phyloP scores from a whole-genome alignment of 2,797 vertebrate genomes.

The Echeneis naucrates region DNA sequence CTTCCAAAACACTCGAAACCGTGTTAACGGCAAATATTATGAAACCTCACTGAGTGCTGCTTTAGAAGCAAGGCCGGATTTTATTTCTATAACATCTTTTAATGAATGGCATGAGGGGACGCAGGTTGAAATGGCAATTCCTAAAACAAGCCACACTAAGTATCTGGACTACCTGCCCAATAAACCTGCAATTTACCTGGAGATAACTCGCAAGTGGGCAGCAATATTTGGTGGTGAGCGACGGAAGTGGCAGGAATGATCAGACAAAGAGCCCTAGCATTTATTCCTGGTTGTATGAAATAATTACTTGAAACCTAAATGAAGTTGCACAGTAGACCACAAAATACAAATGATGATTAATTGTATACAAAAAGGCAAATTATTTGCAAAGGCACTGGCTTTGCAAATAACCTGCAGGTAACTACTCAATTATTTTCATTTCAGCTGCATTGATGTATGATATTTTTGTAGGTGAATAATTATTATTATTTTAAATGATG shows the following conservation, averaged over 20 bases:
- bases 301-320: slow-evolving; percentile 10
- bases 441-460: slow-evolving; percentile 21
- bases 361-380: slow-evolving; percentile 27
- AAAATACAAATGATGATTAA: slow-evolving; percentile 36
- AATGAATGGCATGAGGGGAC: slow-evolving; percentile 99
- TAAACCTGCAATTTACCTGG: slow-evolving; percentile 91
- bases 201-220: slow-evolving; percentile 95
- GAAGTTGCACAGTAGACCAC: slow-evolving; percentile 8
- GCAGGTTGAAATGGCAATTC: slow-evolving; percentile 95
- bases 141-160: slow-evolving; percentile 86
- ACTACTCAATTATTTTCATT: slow-evolving; percentile 22
- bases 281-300: not conserved
- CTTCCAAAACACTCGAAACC: slow-evolving; percentile 94
- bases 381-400: slow-evolving; percentile 11
- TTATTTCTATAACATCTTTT: slow-evolving; percentile 96
- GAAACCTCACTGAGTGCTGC: slow-evolving; percentile 91
- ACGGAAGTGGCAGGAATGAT: slow-evolving; percentile 72
- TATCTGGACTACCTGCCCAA: slow-evolving; percentile 96
- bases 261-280: not conserved
- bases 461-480: slow-evolving; percentile 16
- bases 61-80: slow-evolving; percentile 86
- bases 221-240: slow-evolving; percentile 89
- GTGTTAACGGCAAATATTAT: slow-evolving; percentile 96
- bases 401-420: too few species aligned
- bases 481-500: slow-evolving; percentile 34